A percentile compares a stretch with the other conserved stretches of the same genome.
Evolutionary conservation across 2,888 invertebrate genomes (phyloP).

Genomic region (Cynaeus angustus): DNA sequence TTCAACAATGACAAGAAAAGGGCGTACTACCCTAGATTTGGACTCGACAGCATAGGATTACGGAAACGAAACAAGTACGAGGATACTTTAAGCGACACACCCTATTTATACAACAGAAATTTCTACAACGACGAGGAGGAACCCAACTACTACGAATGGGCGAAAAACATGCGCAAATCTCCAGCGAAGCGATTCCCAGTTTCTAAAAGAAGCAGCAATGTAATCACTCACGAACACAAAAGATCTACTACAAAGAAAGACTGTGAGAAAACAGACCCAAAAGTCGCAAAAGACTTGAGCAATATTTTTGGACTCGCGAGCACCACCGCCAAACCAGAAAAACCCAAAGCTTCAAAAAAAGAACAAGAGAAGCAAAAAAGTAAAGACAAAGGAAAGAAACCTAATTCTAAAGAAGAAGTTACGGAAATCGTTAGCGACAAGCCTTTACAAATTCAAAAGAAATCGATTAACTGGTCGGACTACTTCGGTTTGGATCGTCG

Average conservation of each 20-base stretch:
- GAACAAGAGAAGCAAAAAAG: slow-evolving; percentile 50
- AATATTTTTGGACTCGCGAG: slow-evolving; percentile 77
- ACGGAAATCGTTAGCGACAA: slow-evolving; percentile 69
- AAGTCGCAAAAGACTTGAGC: slow-evolving; percentile 80
- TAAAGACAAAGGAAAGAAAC: slow-evolving; percentile 52
- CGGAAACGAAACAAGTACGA: slow-evolving; percentile 62
- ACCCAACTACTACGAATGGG: slow-evolving; percentile 46
- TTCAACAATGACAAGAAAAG: slow-evolving; percentile 62
- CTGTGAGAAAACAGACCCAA: slow-evolving; percentile 78
- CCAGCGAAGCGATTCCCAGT: slow-evolving; percentile 78
- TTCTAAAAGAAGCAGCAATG: slow-evolving; percentile 76
- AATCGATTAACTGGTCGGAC: slow-evolving; percentile 90
- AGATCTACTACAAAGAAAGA: slow-evolving; percentile 62
- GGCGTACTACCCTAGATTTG: slow-evolving; percentile 64
- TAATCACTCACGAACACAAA: slow-evolving; percentile 61
- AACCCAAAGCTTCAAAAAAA: slow-evolving; percentile 51
- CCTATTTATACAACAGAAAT: slow-evolving; percentile 53
- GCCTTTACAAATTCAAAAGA: slow-evolving; percentile 78
- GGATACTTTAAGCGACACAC: slow-evolving; percentile 51
- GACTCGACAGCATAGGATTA: slow-evolving; percentile 65
- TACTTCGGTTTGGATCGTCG: slow-evolving; percentile 90
- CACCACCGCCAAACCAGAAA: slow-evolving; percentile 51
- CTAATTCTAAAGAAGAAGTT: slow-evolving; percentile 68
- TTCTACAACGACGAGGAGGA: slow-evolving; percentile 58
- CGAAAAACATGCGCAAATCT: slow-evolving; percentile 54